These are phyloP conservation scores for Chesias legatella DNA, from an alignment of 2,888 invertebrate genomes.

Conservation along the genomic window DNA sequence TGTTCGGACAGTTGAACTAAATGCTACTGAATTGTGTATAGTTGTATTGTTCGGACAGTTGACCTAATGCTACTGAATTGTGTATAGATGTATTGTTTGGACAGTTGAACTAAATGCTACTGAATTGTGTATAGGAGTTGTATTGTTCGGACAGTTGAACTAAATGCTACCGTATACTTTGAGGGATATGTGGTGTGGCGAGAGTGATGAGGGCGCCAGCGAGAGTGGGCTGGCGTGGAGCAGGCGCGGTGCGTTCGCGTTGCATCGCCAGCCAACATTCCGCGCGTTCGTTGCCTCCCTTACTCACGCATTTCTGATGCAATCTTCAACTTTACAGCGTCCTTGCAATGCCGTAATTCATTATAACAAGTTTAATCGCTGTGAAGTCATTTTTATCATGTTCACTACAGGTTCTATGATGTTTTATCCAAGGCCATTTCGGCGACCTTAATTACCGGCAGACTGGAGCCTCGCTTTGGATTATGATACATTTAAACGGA, in stretches of 20 bases:
- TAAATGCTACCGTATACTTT: too few relatives aligned
- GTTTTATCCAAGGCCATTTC: conserved; percentile 63
- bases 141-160: too few relatives aligned
- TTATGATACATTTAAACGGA: conserved; percentile 45
- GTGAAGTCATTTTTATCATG: conserved; percentile 68
- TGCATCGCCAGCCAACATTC: conserved; percentile 58
- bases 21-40: too few relatives aligned
- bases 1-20: too few relatives aligned
- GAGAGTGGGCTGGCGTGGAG: conserved; percentile 11
- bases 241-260: conserved; percentile 28
- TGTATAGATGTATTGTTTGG: too few relatives aligned
- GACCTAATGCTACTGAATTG: too few relatives aligned
- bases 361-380: conserved; percentile 73
- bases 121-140: too few relatives aligned
- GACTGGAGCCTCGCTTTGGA: conserved; percentile 48
- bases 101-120: too few relatives aligned
- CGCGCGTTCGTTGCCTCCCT: conserved; percentile 73
- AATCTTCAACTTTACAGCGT: conserved; percentile 80
- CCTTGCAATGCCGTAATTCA: conserved; percentile 81
- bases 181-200: neutral
- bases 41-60: too few relatives aligned
- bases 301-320: conserved; percentile 72
- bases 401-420: conserved; percentile 57
- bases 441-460: conserved; percentile 62
- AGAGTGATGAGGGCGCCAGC: conserved; percentile 2